phyloP scores from a whole-genome alignment of 2,888 invertebrate species.

The Phrixothrix hirtus region DNA sequence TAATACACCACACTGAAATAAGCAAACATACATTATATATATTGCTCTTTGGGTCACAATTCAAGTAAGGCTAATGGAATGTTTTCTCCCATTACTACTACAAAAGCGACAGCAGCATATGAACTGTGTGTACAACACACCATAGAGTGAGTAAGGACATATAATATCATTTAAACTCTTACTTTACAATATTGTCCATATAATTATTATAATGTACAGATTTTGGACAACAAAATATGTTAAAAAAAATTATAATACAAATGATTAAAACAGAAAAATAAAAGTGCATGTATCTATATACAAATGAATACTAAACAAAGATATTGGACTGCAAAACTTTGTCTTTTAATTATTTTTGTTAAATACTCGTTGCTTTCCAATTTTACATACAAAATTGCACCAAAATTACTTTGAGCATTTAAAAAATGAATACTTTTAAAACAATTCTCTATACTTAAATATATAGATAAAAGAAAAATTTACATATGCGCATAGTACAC shows the following conservation, averaged over 20 bases:
- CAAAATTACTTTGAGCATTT: slow-evolving; percentile 15
- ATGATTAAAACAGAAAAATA: neutral
- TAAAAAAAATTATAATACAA: slow-evolving; percentile 6
- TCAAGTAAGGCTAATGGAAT: slow-evolving; percentile 26
- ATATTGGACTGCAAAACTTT: neutral
- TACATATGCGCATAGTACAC: slow-evolving; percentile 4
- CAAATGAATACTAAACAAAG: neutral
- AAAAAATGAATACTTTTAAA: slow-evolving; percentile 3
- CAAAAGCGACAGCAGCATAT: slow-evolving; percentile 5
- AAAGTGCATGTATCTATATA: slow-evolving; percentile 3
- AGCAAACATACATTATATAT: slow-evolving; percentile 17
- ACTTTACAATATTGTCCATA: slow-evolving; percentile 29
- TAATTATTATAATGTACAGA: slow-evolving; percentile 23
- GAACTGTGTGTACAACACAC: slow-evolving; percentile 10
- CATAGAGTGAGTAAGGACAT: slow-evolving; percentile 24
- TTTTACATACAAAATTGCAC: slow-evolving; percentile 10
- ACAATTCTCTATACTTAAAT: slow-evolving; percentile 1
- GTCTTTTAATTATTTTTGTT: neutral
- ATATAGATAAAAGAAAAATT: slow-evolving; percentile 7
- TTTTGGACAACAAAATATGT: slow-evolving; percentile 12
- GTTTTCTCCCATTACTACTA: slow-evolving; percentile 11
- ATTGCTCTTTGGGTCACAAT: slow-evolving; percentile 16
- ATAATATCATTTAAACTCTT: slow-evolving; percentile 28
- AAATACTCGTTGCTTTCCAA: slow-evolving; percentile 15
- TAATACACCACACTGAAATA: slow-evolving; percentile 25